phyloP scores from a whole-genome alignment of 2,888 invertebrate genomes.

The Eulithis testata region DNA sequence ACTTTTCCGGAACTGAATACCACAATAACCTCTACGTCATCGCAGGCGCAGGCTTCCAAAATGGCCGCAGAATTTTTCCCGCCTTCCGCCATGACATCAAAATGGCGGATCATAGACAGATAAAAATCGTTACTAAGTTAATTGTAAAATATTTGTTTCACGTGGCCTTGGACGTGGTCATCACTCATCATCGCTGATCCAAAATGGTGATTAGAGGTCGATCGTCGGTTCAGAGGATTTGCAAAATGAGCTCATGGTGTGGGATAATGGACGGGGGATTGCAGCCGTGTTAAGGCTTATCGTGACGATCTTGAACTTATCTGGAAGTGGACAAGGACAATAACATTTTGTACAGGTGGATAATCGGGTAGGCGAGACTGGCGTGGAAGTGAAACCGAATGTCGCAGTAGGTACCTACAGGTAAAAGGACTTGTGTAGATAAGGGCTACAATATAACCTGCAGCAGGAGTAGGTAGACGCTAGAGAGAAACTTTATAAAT shows the following conservation, averaged over 20 bases:
- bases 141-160: constrained; percentile 67
- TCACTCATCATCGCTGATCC: constrained; percentile 70
- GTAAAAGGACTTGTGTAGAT: too few species aligned
- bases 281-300: constrained; percentile 50
- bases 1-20: constrained; percentile 73
- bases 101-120: constrained; percentile 52
- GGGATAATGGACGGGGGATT: constrained; percentile 59
- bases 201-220: constrained; percentile 69
- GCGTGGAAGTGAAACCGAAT: too few species aligned
- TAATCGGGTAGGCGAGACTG: too few species aligned
- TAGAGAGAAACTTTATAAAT: too few species aligned
- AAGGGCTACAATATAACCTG: too few species aligned
- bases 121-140: constrained; percentile 58
- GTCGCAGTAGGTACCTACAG: too few species aligned
- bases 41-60: constrained; percentile 44
- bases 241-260: constrained; percentile 51
- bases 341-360: constrained; percentile 21
- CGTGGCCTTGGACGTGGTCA: constrained; percentile 76
- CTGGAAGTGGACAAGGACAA: constrained; percentile 41
- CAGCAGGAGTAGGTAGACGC: too few species aligned
- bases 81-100: constrained; percentile 37
- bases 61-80: constrained; percentile 52
- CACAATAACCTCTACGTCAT: constrained; percentile 58
- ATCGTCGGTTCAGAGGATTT: constrained; percentile 76
- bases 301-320: constrained; percentile 37